These are phyloP conservation scores for Drosophila bifasciata DNA, from an alignment of 1,140 invertebrate species.

Conservation along the genomic window DNA sequence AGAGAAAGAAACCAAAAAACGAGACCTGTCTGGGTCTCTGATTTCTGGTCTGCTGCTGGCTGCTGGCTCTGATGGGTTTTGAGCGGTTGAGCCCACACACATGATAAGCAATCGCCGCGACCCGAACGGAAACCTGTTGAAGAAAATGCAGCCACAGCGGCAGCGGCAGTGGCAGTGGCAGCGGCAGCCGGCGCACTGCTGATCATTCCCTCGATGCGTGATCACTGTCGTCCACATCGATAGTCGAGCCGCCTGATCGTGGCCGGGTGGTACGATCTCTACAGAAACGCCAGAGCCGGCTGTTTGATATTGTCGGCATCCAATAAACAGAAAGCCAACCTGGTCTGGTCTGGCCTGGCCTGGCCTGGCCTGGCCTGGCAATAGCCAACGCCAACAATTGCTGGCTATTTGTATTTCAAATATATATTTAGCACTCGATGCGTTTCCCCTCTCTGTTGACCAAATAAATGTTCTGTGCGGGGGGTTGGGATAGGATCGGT, in stretches of 20 bases:
- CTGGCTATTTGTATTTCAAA: conserved; percentile 51
- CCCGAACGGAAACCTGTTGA: conserved; percentile 63
- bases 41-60: conserved; percentile 33
- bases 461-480: conserved; percentile 40
- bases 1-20: conserved; percentile 30
- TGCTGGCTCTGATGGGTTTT: conserved; percentile 19
- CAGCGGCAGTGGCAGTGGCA: conserved; percentile 18
- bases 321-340: conserved; percentile 43
- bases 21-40: conserved; percentile 53
- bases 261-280: conserved; percentile 48
- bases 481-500: conserved; percentile 2
- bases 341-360: conserved; percentile 9
- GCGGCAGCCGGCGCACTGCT: conserved; percentile 35
- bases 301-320: conserved; percentile 23
- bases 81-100: conserved; percentile 31
- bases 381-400: conserved; percentile 43
- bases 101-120: conserved; percentile 53
- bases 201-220: conserved; percentile 71
- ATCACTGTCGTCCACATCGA: conserved; percentile 43
- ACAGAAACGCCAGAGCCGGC: conserved; percentile 16
- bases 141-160: conserved; percentile 69
- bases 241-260: conserved; percentile 31
- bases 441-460: conserved; percentile 37
- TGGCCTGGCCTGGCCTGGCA: conserved; percentile 17
- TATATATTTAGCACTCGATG: conserved; percentile 35